A percentile compares a stretch with the other conserved stretches of the same genome.
Conservation (phyloP, 1,140 invertebrate genomes). For the Psilanteris sp. region DNA sequence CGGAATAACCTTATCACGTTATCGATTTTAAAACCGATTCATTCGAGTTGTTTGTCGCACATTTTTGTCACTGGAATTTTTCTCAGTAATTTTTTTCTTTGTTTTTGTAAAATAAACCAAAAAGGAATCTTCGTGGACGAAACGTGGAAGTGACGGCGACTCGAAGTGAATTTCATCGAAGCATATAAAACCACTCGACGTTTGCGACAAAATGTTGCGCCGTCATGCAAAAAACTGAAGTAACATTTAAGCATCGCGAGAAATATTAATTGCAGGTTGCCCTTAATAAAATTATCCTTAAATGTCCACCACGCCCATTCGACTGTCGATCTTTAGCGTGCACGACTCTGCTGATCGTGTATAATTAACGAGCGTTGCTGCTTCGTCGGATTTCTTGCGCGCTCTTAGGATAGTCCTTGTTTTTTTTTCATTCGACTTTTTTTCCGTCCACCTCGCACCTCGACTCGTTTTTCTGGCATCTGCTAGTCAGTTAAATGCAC, state of each 20-base stretch:
- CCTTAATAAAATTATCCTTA: slow-evolving; percentile 61
- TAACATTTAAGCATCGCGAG: slow-evolving; percentile 51
- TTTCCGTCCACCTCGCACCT: slow-evolving; percentile 20
- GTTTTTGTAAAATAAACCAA: too few species aligned
- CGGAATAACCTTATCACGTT: too few species aligned
- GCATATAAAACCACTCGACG: slow-evolving; percentile 40
- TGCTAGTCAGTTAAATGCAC: slow-evolving; percentile 53
- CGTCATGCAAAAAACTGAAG: slow-evolving; percentile 62
- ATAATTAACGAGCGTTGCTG: slow-evolving; percentile 58
- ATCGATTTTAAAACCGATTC: too few species aligned
- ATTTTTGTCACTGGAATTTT: too few species aligned
- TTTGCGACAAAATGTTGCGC: slow-evolving; percentile 49
- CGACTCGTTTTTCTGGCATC: slow-evolving; percentile 59
- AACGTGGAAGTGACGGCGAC: slow-evolving; percentile 30
- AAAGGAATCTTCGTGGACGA: too few species aligned
- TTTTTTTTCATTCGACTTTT: slow-evolving; percentile 20
- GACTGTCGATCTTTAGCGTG: slow-evolving; percentile 51
- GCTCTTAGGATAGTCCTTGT: slow-evolving; percentile 2
- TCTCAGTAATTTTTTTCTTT: too few species aligned
- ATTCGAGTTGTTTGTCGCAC: too few species aligned
- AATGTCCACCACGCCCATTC: slow-evolving; percentile 59
- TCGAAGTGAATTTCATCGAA: slow-evolving; percentile 43
- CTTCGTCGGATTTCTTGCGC: slow-evolving; percentile 30
- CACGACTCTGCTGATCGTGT: slow-evolving; percentile 49
- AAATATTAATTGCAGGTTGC: slow-evolving; percentile 66